Base-by-base conservation (phyloP, 2,113 vertebrate genomes). In the Crotalus viridis region DNA sequence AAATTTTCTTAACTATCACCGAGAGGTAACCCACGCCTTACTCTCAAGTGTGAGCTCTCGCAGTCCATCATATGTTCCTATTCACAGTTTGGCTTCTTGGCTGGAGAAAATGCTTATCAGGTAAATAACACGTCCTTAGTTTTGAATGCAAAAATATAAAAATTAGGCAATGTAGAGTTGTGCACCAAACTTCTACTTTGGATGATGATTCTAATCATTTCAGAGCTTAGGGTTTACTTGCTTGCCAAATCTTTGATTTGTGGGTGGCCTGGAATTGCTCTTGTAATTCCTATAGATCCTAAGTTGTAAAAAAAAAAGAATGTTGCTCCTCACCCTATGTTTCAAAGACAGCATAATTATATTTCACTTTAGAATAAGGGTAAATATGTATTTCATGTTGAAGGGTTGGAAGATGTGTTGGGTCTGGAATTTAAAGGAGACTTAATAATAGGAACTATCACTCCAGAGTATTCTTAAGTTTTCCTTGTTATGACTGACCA, bases 401-500 rank as follows among this genome's bases (percentile, higher is more conserved):
- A 93, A 89, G 48, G 51, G 64, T 13, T 0, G 15, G 91, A 26
- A 91, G 56, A 22, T 33, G 0, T 48, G 1, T 24, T 21, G 0
- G 5, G 24, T 81, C 21, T 43, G 21, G 9, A 92, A 28, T 74
- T 93, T 92, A 94, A 19, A 54, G 56, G 17, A 0, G 22, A 88
- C 81, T 87, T 19, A 52, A 26, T 89, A 81, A 91, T 92, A 57
- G 81, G 33, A 91, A 89, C 92, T 93, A 91, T 74, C 91, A 57
- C 94, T 95, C 24, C 3, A 64, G 1, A 88, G 85, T 55, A 74
- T 94, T 94, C 92, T 87, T 94, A n/a, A 46, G 0, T 55, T 89
- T 94, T 95, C n/a, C 26, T 4, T 95, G 33, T 95, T 97, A 95
- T 95, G 95, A 96, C 95, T 97, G 94, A 93, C 90, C 94, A 96